Conservation (phyloP, 2,113 vertebrate species). For the Argyrosomus japonicus region DNA sequence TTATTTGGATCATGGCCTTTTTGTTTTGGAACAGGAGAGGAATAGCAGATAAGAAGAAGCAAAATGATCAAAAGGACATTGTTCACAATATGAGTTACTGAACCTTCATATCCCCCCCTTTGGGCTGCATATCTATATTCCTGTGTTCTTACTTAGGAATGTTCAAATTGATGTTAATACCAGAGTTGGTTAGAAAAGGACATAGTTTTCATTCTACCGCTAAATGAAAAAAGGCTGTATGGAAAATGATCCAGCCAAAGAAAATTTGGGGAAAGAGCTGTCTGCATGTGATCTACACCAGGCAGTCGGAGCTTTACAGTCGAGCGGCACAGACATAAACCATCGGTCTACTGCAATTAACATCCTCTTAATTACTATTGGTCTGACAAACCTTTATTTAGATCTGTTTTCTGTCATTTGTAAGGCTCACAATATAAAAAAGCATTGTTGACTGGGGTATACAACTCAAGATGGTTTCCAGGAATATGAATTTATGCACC, state of each 20-base stretch:
- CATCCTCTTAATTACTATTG: constrained; percentile 59
- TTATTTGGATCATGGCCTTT: constrained; percentile 88
- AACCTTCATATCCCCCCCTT: neutral
- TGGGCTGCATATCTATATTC: constrained; percentile 43
- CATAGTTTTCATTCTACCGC: constrained; percentile 74
- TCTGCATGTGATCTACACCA: constrained; percentile 52
- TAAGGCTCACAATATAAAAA: constrained; percentile 21
- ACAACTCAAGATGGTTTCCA: constrained; percentile 5
- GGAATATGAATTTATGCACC: constrained; percentile 3
- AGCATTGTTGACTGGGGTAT: neutral
- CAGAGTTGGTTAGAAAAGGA: constrained; percentile 77
- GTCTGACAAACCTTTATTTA: constrained; percentile 54
- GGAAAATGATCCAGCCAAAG: constrained; percentile 77
- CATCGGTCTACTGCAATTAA: constrained; percentile 60
- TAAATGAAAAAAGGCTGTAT: constrained; percentile 66
- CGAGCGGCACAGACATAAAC: constrained; percentile 60
- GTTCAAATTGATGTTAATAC: constrained; percentile 79
- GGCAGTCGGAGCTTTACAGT: constrained; percentile 37
- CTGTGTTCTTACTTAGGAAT: constrained; percentile 74
- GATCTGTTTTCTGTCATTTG: constrained; percentile 49
- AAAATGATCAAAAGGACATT: constrained; percentile 75
- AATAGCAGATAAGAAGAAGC: constrained; percentile 50
- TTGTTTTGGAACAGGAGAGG: constrained; percentile 25
- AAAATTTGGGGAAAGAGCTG: constrained; percentile 61
- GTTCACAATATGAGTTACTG: constrained; percentile 39